Percentiles rank a stretch among this genome's conserved stretches.
phyloP scores from a whole-genome alignment of 2,113 vertebrate species.

The Rousettus leschenaultii region DNA sequence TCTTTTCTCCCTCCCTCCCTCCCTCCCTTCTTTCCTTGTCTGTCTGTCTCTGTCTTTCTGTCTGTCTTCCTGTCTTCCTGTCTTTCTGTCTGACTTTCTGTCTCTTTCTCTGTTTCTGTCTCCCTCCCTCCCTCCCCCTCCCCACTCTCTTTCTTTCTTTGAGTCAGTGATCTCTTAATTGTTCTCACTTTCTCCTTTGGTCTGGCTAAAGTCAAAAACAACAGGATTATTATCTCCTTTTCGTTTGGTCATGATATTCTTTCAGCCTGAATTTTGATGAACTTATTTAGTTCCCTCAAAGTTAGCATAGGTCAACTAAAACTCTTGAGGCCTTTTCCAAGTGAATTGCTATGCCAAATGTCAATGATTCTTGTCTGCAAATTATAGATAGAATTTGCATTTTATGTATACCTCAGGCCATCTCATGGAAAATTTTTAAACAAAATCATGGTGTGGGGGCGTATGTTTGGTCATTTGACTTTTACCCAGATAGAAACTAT shows the following conservation, averaged over 20 bases:
- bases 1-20: neutral
- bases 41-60: too few relatives aligned
- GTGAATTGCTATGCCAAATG: neutral
- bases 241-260: neutral
- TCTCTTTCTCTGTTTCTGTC: neutral
- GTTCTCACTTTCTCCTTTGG: neutral
- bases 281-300: slow-evolving; percentile 5
- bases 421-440: neutral
- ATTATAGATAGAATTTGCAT: neutral
- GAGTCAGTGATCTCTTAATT: neutral
- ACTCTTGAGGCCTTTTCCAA: neutral
- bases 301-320: neutral
- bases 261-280: slow-evolving; percentile 36
- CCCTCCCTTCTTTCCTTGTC: too few relatives aligned
- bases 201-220: neutral
- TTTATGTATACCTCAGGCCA: neutral
- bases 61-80: too few relatives aligned
- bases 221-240: neutral
- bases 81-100: neutral
- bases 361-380: neutral
- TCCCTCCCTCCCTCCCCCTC: neutral
- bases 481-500: neutral
- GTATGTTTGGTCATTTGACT: neutral
- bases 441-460: neutral
- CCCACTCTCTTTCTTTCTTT: neutral